A percentile compares a stretch with the other conserved stretches of the same genome.
phyloP scores from a whole-genome alignment of 2,797 vertebrate genomes.

The Labroides dimidiatus region DNA sequence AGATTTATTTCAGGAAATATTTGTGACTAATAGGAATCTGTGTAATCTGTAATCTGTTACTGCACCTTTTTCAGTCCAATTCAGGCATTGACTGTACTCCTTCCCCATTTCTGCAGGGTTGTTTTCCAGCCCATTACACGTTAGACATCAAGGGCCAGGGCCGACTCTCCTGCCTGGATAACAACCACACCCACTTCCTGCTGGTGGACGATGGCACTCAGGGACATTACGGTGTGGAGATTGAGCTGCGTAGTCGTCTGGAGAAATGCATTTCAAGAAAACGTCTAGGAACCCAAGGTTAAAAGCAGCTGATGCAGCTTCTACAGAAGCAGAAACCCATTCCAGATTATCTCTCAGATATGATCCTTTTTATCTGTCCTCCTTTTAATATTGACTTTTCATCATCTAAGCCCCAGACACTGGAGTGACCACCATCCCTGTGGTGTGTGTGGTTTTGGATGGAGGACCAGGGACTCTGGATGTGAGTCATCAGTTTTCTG shows the following conservation, averaged over 20 bases:
- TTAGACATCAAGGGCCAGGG: slow-evolving; percentile 89
- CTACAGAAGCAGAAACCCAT: not conserved
- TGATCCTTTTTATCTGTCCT: not conserved
- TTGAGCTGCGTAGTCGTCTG: slow-evolving; percentile 84
- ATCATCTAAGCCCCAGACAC: slow-evolving; percentile 77
- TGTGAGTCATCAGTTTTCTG: slow-evolving; percentile 72
- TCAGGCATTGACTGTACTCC: not conserved
- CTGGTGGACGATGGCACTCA: slow-evolving; percentile 95
- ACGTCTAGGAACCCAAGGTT: slow-evolving; percentile 83
- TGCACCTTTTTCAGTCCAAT: no score
- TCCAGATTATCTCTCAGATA: slow-evolving; percentile 19
- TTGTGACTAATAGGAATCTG: no score
- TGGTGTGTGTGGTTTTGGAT: slow-evolving; percentile 93
- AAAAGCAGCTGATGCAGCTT: slow-evolving; percentile 6
- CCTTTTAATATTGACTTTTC: slow-evolving; percentile 28
- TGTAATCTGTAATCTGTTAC: no score
- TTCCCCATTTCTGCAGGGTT: slow-evolving; percentile 78
- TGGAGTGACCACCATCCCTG: slow-evolving; percentile 90
- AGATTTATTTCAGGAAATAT: no score
- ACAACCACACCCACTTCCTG: slow-evolving; percentile 96
- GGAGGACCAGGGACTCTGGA: slow-evolving; percentile 90
- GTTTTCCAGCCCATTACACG: slow-evolving; percentile 89
- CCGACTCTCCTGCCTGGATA: slow-evolving; percentile 90
- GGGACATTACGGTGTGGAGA: slow-evolving; percentile 88
- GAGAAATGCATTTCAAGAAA: slow-evolving; percentile 92